These are phyloP conservation scores for Morpho achilles DNA, from an alignment of 2,888 invertebrate genomes.

Conservation along the genomic window DNA sequence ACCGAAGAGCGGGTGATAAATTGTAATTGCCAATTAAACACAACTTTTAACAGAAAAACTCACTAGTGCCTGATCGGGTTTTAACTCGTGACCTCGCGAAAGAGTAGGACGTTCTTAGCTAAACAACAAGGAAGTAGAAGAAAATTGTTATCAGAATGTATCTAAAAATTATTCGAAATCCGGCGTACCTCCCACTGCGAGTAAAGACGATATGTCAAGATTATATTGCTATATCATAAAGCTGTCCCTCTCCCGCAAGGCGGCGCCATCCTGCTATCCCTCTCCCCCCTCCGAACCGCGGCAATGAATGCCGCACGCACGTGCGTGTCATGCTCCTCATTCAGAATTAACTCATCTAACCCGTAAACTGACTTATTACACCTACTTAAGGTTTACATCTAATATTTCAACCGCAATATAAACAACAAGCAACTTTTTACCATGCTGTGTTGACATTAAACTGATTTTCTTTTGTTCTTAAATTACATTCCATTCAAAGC, in stretches of 20 bases:
- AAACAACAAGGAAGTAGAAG: too few species aligned
- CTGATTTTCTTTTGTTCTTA: slow-evolving; percentile 55
- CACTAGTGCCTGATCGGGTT: too few species aligned
- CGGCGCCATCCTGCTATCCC: slow-evolving; percentile 58
- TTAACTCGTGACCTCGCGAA: too few species aligned
- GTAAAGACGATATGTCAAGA: slow-evolving; percentile 63
- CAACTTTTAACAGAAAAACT: too few species aligned
- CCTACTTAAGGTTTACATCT: slow-evolving; percentile 45
- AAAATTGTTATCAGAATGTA: slow-evolving; percentile 52
- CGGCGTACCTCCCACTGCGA: slow-evolving; percentile 70
- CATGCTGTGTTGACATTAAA: slow-evolving; percentile 62
- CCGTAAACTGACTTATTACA: slow-evolving; percentile 50
- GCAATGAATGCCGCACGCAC: slow-evolving; percentile 52
- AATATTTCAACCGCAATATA: slow-evolving; percentile 33
- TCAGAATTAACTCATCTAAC: slow-evolving; percentile 36
- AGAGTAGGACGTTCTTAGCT: too few species aligned
- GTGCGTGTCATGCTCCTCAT: slow-evolving; percentile 61
- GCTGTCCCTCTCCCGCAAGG: slow-evolving; percentile 70
- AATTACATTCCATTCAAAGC: slow-evolving; percentile 49
- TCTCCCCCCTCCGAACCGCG: slow-evolving; percentile 32
- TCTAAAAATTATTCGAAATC: slow-evolving; percentile 66
- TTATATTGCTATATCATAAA: slow-evolving; percentile 35
- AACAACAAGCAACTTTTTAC: slow-evolving; percentile 59
- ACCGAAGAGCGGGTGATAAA: too few species aligned
- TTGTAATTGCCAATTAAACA: too few species aligned